Evolutionary conservation across 1,140 invertebrate genomes (phyloP).

Genomic region (Bacillus rossius): DNA sequence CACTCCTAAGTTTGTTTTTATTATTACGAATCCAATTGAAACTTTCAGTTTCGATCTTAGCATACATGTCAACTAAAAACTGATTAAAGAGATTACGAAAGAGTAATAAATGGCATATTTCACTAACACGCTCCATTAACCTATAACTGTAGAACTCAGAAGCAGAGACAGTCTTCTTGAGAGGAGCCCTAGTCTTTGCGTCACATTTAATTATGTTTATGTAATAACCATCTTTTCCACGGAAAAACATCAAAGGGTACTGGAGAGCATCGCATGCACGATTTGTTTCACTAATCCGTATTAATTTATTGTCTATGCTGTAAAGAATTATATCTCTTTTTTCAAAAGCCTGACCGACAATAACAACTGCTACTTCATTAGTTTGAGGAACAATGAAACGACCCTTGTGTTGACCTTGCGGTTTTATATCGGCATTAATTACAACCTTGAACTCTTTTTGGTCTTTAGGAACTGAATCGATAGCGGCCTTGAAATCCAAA

Average conservation of each 20-base stretch:
- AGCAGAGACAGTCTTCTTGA: no score
- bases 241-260: slow-evolving; percentile 44
- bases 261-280: slow-evolving; percentile 40
- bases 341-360: slow-evolving; percentile 17
- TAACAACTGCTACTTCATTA: slow-evolving; percentile 24
- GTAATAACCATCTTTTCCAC: slow-evolving; percentile 26
- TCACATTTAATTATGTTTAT: no score
- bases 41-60: no score
- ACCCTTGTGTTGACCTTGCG: slow-evolving; percentile 4
- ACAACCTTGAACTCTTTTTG: neutral
- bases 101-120: no score
- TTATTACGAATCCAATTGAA: no score
- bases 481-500: slow-evolving; percentile 26
- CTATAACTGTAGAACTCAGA: no score
- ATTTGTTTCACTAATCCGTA: slow-evolving; percentile 35
- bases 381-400: slow-evolving; percentile 20
- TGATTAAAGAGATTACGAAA: no score
- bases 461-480: slow-evolving; percentile 22
- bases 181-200: no score
- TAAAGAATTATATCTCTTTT: slow-evolving; percentile 4
- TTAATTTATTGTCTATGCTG: slow-evolving; percentile 2
- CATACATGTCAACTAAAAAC: no score
- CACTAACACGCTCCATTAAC: no score
- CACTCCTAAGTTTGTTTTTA: no score
- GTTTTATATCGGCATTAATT: neutral